These are phyloP conservation scores for Pantherophis alleghaniensis DNA, from an alignment of 2,797 vertebrate species.

Conservation along the genomic window DNA sequence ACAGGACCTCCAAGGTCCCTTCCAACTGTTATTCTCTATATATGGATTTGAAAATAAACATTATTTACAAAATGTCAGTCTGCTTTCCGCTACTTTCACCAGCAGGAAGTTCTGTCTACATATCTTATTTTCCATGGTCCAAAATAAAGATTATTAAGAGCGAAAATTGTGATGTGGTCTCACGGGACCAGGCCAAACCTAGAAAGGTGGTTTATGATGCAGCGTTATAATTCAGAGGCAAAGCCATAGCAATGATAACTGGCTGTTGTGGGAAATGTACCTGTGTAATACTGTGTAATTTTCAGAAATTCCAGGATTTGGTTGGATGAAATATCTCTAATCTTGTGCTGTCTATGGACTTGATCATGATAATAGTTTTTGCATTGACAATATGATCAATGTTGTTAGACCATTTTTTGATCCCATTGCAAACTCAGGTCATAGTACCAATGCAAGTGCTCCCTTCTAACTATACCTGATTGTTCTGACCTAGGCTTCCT, in stretches of 20 bases:
- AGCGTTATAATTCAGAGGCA: background rate
- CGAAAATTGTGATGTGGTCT: background rate
- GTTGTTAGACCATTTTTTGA: background rate
- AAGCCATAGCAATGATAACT: background rate
- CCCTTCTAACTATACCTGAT: background rate
- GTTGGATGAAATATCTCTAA: background rate
- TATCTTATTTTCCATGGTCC: background rate
- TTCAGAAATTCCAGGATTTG: background rate
- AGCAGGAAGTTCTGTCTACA: background rate
- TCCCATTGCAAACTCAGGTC: background rate
- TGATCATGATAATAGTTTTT: background rate
- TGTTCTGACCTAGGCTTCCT: too few relatives aligned
- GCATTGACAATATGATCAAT: background rate
- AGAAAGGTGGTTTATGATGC: background rate
- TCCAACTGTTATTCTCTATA: background rate
- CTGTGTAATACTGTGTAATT: background rate
- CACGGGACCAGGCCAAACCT: background rate
- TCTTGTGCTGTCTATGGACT: background rate
- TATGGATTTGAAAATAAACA: background rate
- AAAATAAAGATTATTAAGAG: slow-evolving; percentile 1
- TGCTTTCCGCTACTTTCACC: background rate
- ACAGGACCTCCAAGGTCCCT: too few relatives aligned
- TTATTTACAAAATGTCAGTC: background rate
- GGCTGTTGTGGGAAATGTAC: background rate
- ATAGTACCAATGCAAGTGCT: background rate